Evolutionary conservation across 2,888 invertebrate species (phyloP), one percentile per base, ranked within the genome.

Genomic region (Auanema freiburgensis): DNA sequence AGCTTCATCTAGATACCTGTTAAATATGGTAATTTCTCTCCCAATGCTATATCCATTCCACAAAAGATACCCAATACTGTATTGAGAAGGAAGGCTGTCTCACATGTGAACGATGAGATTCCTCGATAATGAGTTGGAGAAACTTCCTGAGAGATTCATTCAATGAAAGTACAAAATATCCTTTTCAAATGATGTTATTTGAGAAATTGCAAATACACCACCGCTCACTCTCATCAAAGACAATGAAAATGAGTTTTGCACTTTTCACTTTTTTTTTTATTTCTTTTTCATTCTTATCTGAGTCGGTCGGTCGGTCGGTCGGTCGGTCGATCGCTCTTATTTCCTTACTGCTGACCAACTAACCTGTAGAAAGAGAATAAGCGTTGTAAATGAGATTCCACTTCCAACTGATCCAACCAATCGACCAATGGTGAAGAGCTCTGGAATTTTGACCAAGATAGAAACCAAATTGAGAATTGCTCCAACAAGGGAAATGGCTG

Each of bases 371-470:
- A 71, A 75, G 25, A 71, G 16, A 18, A 71, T 60, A 12, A 71
- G 53, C 23, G 65, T 57, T 46, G 70, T 66, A 65, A 71, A 76
- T 10, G 71, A 65, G n/a, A 71, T 64, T 21, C 76, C 71, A 50
- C 57, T 23, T 40, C 74, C 63, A 24, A 76, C 41, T 16, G 71
- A 76, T 11, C 61, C 55, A 24, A 71, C 33, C 14, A 49, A 14
- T 21, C 74, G 43, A 12, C 74, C 71, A 21, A 71, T 42, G 4
- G 71, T 40, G 25, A 71, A 59, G 18, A 75, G n/a, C 42, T 76
- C 74, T 14, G 71, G 50, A 10, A 67, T 40, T n/a, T 62, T 42
- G 21, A 75, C 65, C 8, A 51, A 14, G 14, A 75, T 59, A n/a
- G 66, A 68, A 8, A 68, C n/a, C 11, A 67, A 61, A 53, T 67